A percentile compares a stretch with the other conserved stretches of the same genome.
These are phyloP conservation scores for Caenorhabditis elegans DNA, from an alignment of 1,140 invertebrate species.

Conservation along the genomic window DNA sequence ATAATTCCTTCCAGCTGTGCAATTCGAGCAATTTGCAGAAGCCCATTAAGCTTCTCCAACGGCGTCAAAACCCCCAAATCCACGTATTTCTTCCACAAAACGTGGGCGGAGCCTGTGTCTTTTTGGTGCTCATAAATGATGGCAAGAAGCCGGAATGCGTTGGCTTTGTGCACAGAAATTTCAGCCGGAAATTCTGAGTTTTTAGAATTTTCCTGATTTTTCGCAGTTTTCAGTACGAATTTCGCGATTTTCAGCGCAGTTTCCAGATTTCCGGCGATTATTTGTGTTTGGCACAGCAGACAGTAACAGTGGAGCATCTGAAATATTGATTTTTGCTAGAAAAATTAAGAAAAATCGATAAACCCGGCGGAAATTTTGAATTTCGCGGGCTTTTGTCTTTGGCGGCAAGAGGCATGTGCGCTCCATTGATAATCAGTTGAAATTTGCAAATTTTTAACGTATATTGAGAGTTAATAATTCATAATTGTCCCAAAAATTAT, in stretches of 20 bases:
- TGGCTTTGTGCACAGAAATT: not conserved
- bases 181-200: too few relatives aligned
- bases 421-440: too few relatives aligned
- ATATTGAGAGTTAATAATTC: too few relatives aligned
- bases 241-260: not conserved
- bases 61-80: not conserved
- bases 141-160: not conserved
- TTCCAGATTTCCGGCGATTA: not conserved
- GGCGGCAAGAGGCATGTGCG: too few relatives aligned
- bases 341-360: not conserved
- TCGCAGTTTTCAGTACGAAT: not conserved
- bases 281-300: slow-evolving; percentile 7
- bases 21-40: not conserved
- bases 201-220: not conserved
- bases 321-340: not conserved
- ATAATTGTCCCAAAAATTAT: too few relatives aligned
- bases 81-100: slow-evolving; percentile 20
- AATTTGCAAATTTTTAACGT: too few relatives aligned
- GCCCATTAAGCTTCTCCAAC: not conserved
- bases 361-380: too few relatives aligned
- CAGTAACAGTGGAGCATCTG: slow-evolving; percentile 2
- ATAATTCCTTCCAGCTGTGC: not conserved
- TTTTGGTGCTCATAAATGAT: slow-evolving; percentile 23
- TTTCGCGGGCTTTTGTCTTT: too few relatives aligned
- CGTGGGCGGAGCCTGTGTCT: not conserved